Evolutionary conservation across 1,140 invertebrate genomes (phyloP).

Genomic region (Thaumetopoea pityocampa): DNA sequence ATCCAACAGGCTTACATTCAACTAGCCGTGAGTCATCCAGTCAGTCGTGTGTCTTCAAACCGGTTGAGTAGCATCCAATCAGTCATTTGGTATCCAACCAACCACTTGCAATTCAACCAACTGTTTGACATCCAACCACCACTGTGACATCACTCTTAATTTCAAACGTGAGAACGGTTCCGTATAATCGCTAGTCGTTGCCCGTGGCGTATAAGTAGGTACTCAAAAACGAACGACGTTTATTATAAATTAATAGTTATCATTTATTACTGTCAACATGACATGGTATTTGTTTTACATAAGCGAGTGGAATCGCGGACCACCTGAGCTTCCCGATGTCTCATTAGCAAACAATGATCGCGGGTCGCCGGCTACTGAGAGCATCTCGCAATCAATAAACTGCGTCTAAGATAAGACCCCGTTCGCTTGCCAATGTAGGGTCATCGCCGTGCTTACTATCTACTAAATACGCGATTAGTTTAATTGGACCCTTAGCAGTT

Average conservation of each 20-base stretch:
- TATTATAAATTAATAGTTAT: constrained; percentile 13
- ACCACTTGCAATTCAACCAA: too few species aligned
- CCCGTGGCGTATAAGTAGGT: constrained; percentile 1
- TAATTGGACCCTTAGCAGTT: too few species aligned
- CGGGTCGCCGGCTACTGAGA: constrained; percentile 25
- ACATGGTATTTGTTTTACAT: constrained; percentile 54
- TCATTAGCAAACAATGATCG: constrained; percentile 71
- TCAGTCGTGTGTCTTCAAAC: too few species aligned
- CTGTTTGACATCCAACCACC: too few species aligned
- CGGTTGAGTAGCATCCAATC: not conserved
- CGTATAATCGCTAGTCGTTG: constrained; percentile 8
- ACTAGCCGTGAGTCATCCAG: too few species aligned
- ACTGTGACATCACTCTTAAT: too few species aligned
- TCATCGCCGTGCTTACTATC: not conserved
- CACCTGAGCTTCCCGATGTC: constrained; percentile 40
- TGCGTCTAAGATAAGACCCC: constrained; percentile 29
- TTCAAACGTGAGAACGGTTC: constrained; percentile 7
- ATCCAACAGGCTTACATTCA: too few species aligned
- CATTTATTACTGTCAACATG: constrained; percentile 30
- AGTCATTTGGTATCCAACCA: too few species aligned
- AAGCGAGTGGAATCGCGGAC: constrained; percentile 28
- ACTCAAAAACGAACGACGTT: constrained; percentile 2
- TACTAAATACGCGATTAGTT: too few species aligned
- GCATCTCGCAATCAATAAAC: constrained; percentile 43
- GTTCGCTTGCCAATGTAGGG: constrained; percentile 7